Evolutionary conservation across 2,113 vertebrate genomes (phyloP).

Genomic region (Orthonyx spaldingii): DNA sequence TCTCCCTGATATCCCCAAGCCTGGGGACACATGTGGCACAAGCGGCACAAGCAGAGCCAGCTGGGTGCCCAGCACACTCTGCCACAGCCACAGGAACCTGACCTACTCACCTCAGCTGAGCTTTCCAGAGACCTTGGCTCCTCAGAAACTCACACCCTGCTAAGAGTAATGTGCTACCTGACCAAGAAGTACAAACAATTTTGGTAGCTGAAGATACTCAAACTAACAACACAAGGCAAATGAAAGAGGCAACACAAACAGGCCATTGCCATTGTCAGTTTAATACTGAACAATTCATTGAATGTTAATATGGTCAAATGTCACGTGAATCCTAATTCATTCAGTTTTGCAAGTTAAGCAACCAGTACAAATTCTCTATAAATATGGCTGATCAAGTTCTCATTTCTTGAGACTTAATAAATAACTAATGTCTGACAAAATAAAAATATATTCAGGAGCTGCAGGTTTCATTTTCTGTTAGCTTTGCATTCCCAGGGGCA

Average conservation of each 20-base stretch:
- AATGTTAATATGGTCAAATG: neutral
- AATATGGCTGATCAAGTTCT: neutral
- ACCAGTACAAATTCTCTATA: neutral
- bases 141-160: neutral
- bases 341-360: neutral
- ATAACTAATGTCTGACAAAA: neutral
- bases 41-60: neutral
- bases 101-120: neutral
- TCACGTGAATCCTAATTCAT: neutral
- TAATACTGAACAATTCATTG: neutral
- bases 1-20: neutral
- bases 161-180: neutral
- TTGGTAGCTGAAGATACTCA: neutral
- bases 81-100: neutral
- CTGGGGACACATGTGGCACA: neutral
- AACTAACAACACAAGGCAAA: fast-evolving
- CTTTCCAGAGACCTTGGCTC: neutral
- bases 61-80: neutral
- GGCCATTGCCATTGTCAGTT: neutral
- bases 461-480: neutral
- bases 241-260: neutral
- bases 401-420: neutral
- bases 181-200: neutral
- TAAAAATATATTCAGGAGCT: neutral
- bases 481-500: neutral